Base-by-base conservation (phyloP, 2,888 invertebrate species). In the Amphipoea lucens region DNA sequence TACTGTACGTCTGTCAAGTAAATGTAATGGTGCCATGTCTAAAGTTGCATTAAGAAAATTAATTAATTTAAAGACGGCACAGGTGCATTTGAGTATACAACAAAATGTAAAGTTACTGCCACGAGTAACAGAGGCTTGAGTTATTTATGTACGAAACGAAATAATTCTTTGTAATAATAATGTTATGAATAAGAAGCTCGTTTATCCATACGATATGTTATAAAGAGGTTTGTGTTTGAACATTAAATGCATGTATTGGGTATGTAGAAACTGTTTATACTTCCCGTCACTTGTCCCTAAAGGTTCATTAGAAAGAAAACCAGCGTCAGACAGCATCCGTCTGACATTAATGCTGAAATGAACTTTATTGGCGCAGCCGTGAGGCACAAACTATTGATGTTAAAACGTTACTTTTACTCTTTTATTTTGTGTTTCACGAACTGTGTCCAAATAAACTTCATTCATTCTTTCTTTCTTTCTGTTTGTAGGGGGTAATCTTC, bases 41-140 rank as follows among this genome's bases (percentile, higher is more conserved):
- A 29, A 79, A 81, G 40, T 81, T 68, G 63, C 82, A 68, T 73
- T 72, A 82, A 81, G 51, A 81, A 68, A 81, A 81, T 85, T 81
- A 69, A 85, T 81, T 85, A 65, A 48, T 66, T 63, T 63, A 51
- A 63, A 81, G 48, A 68, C 36, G 62, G n/a, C 82, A 65, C 74
- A 74, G 86, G 74, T 81, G 81, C 86, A 81, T 67, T 72, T 72
- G 20, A 81, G 62, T 81, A 48, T 12, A 81, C n/a, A 54, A 71
- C 66, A 45, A n/a, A 81, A 40, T 65, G 29, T 62, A 78, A 57
- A 65, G 36, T 74, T 65, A 62, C 40, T 57, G 63, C 14, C 14
- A 45, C 60, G 11, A 42, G 40, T 17, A 42, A 54, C 36, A 65
- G 14, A 40, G 36, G 42, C 57, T 60, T 60, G 54, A 23, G 1